Percentiles rank a stretch among this genome's conserved stretches.
Evolutionary conservation across 1,140 invertebrate genomes (phyloP).

Genomic region (Drosophila athabasca): DNA sequence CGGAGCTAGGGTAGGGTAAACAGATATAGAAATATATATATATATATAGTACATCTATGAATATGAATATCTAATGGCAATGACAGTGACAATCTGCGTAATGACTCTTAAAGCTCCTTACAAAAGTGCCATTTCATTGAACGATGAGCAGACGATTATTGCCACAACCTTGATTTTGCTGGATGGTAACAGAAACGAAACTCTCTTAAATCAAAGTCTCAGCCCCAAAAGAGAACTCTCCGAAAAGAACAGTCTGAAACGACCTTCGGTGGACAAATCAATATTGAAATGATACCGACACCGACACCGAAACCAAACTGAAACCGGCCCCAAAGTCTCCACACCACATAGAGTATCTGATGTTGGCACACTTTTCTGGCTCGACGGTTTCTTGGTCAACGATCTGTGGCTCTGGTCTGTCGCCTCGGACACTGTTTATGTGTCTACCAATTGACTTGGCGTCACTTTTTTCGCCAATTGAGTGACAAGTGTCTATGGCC

Average conservation of each 20-base stretch:
- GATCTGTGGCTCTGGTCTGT: slow-evolving; percentile 29
- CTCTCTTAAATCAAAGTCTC: slow-evolving; percentile 10
- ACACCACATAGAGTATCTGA: slow-evolving; percentile 57
- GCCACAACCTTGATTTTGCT: slow-evolving; percentile 2
- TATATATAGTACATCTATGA: slow-evolving; percentile 20
- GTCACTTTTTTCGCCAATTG: slow-evolving; percentile 24
- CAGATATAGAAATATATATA: slow-evolving; percentile 5
- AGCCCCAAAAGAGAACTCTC: slow-evolving; percentile 5
- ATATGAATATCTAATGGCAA: slow-evolving; percentile 56
- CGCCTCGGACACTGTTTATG: slow-evolving; percentile 26
- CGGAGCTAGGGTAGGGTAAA: slow-evolving; percentile 85
- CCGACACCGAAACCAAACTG: background rate
- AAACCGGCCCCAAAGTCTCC: slow-evolving; percentile 55
- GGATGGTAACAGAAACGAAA: background rate
- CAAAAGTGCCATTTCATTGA: slow-evolving; percentile 63
- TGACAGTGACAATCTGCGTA: slow-evolving; percentile 66
- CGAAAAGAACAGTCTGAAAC: background rate
- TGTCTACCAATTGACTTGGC: slow-evolving; percentile 22
- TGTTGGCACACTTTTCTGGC: slow-evolving; percentile 61
- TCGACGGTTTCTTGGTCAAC: slow-evolving; percentile 51
- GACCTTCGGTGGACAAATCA: slow-evolving; percentile 21
- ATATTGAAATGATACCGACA: background rate
- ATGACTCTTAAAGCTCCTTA: slow-evolving; percentile 13
- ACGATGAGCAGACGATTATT: slow-evolving; percentile 46
- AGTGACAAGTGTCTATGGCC: slow-evolving; percentile 28